Evolutionary conservation across 2,113 vertebrate species (phyloP), one percentile per base, ranked within the genome.

Genomic region (Anguilla rostrata): DNA sequence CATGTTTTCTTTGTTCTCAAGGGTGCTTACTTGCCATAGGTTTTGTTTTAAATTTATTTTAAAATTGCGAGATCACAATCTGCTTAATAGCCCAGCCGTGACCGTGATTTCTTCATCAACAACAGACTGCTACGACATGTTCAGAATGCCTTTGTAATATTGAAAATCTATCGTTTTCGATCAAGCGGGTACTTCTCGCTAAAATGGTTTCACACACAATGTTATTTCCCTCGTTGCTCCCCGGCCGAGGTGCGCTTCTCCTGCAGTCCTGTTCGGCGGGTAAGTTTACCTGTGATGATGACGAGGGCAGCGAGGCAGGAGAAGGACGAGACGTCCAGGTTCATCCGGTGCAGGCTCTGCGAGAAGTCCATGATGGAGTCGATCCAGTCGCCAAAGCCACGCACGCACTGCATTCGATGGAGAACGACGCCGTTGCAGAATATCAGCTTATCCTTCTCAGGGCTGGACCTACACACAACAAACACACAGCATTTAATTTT

Each of bases 361-460:
- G 98, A 97, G 93, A 98, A 99, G 87, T 97, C 96, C 41, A 98
- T 94, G 91, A 99, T 99, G 84, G 97, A 96, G 81, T 98, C 95
- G 0, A 98, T 97, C 98, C 98, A 98, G 90, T 97, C 97, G 0
- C 98, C 98, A 1, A 99, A 98, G 91, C 97, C 97, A 0, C 94
- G 95, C 88, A 97, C 92, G 0, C 98, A 99, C 92, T 99, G 97
- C 87, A 95, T 93, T 11, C 96, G 96, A 91, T 99, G 97, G 39
- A 99, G 95, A 81, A 99, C 97, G 88, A 97, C 88, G 0, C 98
- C 97, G 0, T 97, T 97, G 88, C 98, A 99, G 92, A 99, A 99
- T 91, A 98, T 94, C 89, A 99, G 94, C 75, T 97, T 97, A 87
- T 95, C 95, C 89, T 98, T 97, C 3, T 96, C 97, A 0, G 98